Evolutionary conservation across 2,888 invertebrate genomes (phyloP).

Genomic region (Zygogramma bicolorata): DNA sequence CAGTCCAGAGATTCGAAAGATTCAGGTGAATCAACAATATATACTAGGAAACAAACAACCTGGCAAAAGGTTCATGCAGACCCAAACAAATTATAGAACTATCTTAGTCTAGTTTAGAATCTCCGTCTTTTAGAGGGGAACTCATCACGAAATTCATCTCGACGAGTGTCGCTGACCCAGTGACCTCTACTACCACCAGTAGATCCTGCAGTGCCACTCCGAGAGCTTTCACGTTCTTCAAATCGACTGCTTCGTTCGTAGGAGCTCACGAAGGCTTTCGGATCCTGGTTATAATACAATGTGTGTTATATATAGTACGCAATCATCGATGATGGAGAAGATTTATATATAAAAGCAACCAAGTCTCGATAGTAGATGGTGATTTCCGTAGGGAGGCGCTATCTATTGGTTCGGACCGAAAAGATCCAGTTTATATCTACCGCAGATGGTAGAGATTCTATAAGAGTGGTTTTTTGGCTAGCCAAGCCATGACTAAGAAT

Average conservation of each 20-base stretch:
- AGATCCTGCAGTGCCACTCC: constrained; percentile 41
- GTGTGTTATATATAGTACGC: constrained; percentile 25
- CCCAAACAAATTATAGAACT: neutral
- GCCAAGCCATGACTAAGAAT: no score
- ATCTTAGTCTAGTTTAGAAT: constrained; percentile 44
- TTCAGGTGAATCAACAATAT: neutral
- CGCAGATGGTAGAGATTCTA: no score
- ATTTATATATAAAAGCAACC: neutral
- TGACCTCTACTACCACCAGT: constrained; percentile 46
- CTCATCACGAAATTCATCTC: constrained; percentile 36
- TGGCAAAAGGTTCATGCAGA: neutral
- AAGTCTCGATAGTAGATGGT: no score
- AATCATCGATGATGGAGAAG: neutral
- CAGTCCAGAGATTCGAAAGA: neutral
- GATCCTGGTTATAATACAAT: constrained; percentile 53
- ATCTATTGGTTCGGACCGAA: no score
- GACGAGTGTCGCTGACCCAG: constrained; percentile 58
- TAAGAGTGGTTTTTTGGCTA: no score
- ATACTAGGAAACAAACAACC: neutral
- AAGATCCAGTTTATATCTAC: no score
- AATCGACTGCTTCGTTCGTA: constrained; percentile 54
- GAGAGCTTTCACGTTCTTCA: constrained; percentile 37
- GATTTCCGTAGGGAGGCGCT: no score
- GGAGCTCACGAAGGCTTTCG: constrained; percentile 58
- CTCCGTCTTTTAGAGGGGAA: constrained; percentile 55